These are phyloP conservation scores for Achatina immaculata DNA, from an alignment of 1,140 invertebrate species.

Conservation along the genomic window DNA sequence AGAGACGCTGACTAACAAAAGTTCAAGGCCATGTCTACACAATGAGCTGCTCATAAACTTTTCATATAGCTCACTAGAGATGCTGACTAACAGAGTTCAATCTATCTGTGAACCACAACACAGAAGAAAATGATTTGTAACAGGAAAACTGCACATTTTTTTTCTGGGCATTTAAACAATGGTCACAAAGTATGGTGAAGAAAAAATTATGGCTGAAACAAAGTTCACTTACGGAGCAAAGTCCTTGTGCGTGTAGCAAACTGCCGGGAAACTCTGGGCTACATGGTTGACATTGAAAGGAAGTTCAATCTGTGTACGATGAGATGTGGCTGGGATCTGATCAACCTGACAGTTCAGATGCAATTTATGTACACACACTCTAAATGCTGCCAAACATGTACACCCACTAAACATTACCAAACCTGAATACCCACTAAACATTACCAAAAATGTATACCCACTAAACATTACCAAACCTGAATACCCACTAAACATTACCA, in stretches of 20 bases:
- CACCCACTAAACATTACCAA: too few species aligned
- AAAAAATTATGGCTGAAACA: neutral
- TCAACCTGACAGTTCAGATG: slow-evolving; percentile 23
- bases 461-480: too few species aligned
- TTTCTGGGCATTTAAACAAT: neutral
- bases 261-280: slow-evolving; percentile 82
- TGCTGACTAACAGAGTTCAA: too few species aligned
- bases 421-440: too few species aligned
- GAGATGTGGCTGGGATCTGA: slow-evolving; percentile 39
- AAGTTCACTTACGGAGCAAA: slow-evolving; percentile 75
- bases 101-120: too few species aligned
- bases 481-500: too few species aligned
- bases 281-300: slow-evolving; percentile 91
- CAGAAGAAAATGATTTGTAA: neutral
- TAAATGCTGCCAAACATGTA: too few species aligned
- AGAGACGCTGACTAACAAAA: too few species aligned
- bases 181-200: neutral
- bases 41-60: too few species aligned
- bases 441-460: too few species aligned
- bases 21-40: too few species aligned
- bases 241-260: slow-evolving; percentile 84
- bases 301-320: slow-evolving; percentile 80
- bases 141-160: neutral
- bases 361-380: neutral
- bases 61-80: too few species aligned